Evolutionary conservation across 2,797 vertebrate species (phyloP), one percentile per base, ranked within the genome.

Genomic region (Champsocephalus esox): DNA sequence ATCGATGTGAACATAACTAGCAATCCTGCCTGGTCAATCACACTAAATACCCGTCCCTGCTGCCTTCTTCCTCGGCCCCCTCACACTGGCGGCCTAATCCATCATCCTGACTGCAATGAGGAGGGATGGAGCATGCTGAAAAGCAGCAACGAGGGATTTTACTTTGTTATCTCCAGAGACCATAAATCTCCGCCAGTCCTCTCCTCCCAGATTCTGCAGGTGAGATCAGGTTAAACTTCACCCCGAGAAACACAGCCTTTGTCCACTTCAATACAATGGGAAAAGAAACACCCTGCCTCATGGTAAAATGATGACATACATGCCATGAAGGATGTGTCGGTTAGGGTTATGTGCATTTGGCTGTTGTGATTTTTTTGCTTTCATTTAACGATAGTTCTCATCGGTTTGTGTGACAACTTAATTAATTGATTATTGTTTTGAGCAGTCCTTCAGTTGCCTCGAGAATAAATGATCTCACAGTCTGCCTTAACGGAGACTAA

Each of bases 41-140:
- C 38, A 58, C 57, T 79, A 77, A 86, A 88, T 65, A 75, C 57
- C 41, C 21, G 5, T 85, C 66, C 62, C 66, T 28, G 73, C 51
- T 81, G 66, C 50, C 80, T 75, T 73, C 5, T 1, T 76, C 56
- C 66, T 75, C 75, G 49, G 52, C 73, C 59, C 50, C 60, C 71
- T 78, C 69, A 54, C 57, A 21, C 61, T n/a, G 32, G 66, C 38
- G 19, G 70, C 8, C 75, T 66, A 70, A 92, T 94, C 88, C 89
- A 92, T 93, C 89, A 92, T 80, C 50, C 63, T 81, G 87, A 78
- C 87, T 73, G 86, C 81, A 61, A 76, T n/a, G 62, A 71, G 52
- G 63, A 78, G 41, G 75, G 65, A 76, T 43, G 59, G 43, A 21
- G 73, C 61, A 81, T 80, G 77, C 78, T 56, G 73, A 82, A 82